Percentiles rank a stretch among this genome's conserved stretches.
Evolutionary conservation across 2,888 invertebrate genomes (phyloP).

Genomic region (Hymenopus coronatus): DNA sequence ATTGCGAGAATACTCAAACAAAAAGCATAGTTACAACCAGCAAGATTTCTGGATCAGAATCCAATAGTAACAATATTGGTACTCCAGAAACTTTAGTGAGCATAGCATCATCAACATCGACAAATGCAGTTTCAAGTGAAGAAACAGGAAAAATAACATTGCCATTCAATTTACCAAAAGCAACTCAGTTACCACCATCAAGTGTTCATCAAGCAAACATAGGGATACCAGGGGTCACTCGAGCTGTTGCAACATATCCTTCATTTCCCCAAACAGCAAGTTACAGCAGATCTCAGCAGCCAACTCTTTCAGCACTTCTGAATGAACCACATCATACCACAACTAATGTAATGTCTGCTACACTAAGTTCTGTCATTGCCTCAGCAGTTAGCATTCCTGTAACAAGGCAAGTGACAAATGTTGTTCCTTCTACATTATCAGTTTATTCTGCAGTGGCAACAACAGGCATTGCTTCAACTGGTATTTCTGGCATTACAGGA

Average conservation of each 20-base stretch:
- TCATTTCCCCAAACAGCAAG: constrained; percentile 43
- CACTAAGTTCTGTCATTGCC: constrained; percentile 10
- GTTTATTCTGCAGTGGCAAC: not conserved
- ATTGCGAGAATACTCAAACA: not conserved
- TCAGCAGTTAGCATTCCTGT: constrained; percentile 26
- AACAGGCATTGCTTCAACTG: not conserved
- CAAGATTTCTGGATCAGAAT: not conserved
- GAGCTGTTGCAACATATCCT: constrained; percentile 35
- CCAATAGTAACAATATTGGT: not conserved
- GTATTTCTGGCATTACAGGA: not conserved
- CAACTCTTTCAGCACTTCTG: not conserved
- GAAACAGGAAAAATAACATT: not conserved
- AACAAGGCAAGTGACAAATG: constrained; percentile 32
- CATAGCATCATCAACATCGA: not conserved
- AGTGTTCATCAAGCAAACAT: constrained; percentile 44
- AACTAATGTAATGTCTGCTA: not conserved
- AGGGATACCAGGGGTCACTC: constrained; percentile 40
- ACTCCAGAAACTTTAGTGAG: not conserved
- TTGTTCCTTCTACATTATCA: constrained; percentile 33
- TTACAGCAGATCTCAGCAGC: not conserved
- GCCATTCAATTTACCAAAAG: constrained; percentile 26
- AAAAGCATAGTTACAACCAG: not conserved
- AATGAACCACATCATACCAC: not conserved
- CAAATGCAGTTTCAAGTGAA: not conserved
- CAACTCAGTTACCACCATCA: constrained; percentile 42